Percentiles rank a stretch among this genome's conserved stretches.
phyloP scores from a whole-genome alignment of 1,140 invertebrate genomes.

The Dufourea novaeangliae region DNA sequence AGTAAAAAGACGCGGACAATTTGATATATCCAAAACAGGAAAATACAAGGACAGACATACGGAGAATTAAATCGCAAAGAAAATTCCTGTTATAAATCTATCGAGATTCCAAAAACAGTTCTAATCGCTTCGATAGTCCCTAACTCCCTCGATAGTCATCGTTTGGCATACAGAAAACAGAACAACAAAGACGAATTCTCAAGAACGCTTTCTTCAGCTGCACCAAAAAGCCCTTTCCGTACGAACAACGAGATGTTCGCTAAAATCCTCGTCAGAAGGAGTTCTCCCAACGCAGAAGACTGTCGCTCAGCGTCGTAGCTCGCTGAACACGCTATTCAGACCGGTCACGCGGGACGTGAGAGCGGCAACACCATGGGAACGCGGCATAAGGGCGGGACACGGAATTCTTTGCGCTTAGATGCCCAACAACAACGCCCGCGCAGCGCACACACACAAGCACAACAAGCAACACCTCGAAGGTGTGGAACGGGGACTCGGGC shows the following conservation, averaged over 20 bases:
- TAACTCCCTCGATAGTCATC: no score
- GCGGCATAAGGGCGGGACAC: constrained; percentile 4
- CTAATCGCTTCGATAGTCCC: no score
- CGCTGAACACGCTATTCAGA: not conserved
- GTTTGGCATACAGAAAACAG: no score
- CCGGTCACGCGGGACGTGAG: constrained; percentile 19
- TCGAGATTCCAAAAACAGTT: no score
- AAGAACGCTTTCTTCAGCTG: not conserved
- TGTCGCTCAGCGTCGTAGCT: not conserved
- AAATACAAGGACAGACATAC: no score
- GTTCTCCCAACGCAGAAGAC: not conserved
- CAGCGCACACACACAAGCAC: not conserved
- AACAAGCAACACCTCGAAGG: not conserved
- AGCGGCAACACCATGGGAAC: constrained; percentile 30
- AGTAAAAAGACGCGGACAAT: no score
- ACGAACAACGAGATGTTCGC: not conserved
- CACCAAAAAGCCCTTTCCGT: not conserved
- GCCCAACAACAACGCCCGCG: not conserved
- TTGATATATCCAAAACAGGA: no score
- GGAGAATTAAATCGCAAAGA: no score
- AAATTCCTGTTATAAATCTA: no score
- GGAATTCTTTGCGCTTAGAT: constrained; percentile 14
- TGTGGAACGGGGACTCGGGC: not conserved
- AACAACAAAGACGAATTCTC: no score
- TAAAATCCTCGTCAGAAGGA: not conserved